Percentiles rank a stretch among this genome's conserved stretches.
Conservation (phyloP, 2,797 vertebrate genomes). For the Leucoraja ocellata region DNA sequence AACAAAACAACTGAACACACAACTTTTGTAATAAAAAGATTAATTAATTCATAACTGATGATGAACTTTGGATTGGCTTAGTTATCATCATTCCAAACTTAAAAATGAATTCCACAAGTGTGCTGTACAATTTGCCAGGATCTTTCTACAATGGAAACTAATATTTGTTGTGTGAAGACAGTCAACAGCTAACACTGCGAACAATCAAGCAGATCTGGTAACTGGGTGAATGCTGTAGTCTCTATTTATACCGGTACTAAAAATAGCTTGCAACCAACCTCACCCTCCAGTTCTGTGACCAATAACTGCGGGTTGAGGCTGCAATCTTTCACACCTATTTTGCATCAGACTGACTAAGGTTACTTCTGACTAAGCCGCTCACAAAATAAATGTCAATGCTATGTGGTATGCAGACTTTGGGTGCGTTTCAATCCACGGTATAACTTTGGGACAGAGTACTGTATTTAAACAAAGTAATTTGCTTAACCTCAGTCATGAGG, state of each 20-base stretch:
- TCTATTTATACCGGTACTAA: slow-evolving; percentile 28
- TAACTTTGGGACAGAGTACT: neutral
- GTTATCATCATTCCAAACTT: neutral
- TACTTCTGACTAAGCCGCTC: neutral
- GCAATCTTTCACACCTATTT: neutral
- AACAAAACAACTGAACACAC: neutral
- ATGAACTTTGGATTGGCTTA: neutral
- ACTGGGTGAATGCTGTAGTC: neutral
- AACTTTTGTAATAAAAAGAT: neutral
- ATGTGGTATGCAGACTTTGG: neutral
- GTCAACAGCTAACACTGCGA: neutral
- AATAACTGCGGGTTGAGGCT: neutral
- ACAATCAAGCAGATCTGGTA: neutral
- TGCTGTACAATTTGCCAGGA: neutral
- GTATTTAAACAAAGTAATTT: neutral
- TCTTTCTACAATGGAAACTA: neutral
- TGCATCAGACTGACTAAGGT: neutral
- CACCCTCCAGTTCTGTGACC: neutral
- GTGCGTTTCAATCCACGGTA: neutral
- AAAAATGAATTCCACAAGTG: neutral
- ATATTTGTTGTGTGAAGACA: neutral
- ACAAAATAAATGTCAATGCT: neutral
- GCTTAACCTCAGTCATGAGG: neutral
- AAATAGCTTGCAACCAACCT: neutral
- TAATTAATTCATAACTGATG: neutral